Percentiles rank a stretch among this genome's conserved stretches.
Conservation (phyloP, 2,888 invertebrate genomes). For the Eupithecia vulgata region DNA sequence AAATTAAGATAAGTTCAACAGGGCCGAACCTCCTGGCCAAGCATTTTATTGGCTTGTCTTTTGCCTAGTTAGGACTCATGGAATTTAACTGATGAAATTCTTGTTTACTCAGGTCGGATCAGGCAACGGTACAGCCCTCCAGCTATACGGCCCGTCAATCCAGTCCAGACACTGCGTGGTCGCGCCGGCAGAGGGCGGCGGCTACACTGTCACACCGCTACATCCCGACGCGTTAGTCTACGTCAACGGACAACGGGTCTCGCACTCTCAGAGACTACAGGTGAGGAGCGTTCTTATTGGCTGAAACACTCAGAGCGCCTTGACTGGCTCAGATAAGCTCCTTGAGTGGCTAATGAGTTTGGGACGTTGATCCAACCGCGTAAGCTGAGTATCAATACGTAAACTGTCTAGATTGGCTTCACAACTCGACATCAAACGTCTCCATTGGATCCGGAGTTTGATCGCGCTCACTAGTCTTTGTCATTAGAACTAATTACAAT, state of each 20-base stretch:
- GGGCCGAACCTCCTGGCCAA: neutral
- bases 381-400: neutral
- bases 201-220: constrained; percentile 96
- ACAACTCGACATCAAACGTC: neutral
- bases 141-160: constrained; percentile 94
- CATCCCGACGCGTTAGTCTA: constrained; percentile 97
- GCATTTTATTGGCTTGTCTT: neutral
- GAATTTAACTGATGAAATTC: neutral
- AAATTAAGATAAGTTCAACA: no score
- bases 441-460: neutral
- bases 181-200: constrained; percentile 95
- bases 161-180: constrained; percentile 98
- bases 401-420: neutral
- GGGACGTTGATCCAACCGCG: neutral
- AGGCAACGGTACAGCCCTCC: constrained; percentile 91
- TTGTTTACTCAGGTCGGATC: constrained; percentile 84
- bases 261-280: constrained; percentile 96
- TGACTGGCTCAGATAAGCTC: no score
- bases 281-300: constrained; percentile 64
- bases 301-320: neutral
- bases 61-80: neutral
- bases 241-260: constrained; percentile 96
- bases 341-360: no score
- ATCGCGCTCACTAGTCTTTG: neutral
- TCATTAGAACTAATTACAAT: neutral